These are phyloP conservation scores for Philypnodon macrostomus DNA, from an alignment of 2,797 vertebrate species.

Conservation along the genomic window DNA sequence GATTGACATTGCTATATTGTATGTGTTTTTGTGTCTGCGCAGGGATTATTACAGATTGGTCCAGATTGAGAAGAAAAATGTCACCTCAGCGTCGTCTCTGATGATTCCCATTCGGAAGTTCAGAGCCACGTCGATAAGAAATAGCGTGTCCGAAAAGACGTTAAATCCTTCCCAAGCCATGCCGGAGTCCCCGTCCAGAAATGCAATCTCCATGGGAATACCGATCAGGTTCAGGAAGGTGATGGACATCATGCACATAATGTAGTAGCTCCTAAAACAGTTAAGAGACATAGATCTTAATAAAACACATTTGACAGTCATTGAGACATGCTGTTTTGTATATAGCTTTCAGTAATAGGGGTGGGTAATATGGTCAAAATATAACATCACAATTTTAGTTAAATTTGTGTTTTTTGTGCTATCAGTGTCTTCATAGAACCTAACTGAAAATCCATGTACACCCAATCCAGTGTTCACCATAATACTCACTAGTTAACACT, in stretches of 20 bases:
- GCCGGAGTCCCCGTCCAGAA: conserved; percentile 71
- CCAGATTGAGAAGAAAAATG: conserved; percentile 66
- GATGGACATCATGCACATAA: conserved; percentile 80
- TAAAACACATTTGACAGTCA: no score
- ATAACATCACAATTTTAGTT: no score
- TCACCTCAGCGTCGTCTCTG: conserved; percentile 77
- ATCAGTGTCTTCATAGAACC: no score
- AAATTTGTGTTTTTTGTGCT: no score
- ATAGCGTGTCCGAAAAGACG: conserved; percentile 79
- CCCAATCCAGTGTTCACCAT: no score
- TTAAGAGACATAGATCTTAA: no score
- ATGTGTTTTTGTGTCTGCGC: conserved; percentile 40
- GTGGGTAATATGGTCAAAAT: no score
- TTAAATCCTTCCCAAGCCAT: conserved; percentile 79
- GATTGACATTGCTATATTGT: conserved; percentile 63
- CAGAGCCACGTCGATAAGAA: conserved; percentile 77
- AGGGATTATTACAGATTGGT: conserved; percentile 59
- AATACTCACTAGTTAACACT: no score
- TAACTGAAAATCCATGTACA: no score
- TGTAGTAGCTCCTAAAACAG: conserved; percentile 76
- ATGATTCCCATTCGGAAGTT: conserved; percentile 82
- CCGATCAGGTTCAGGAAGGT: conserved; percentile 80
- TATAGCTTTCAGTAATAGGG: no score
- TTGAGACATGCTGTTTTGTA: no score
- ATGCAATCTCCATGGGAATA: conserved; percentile 82